Evolutionary conservation across 2,888 invertebrate species (phyloP).

Genomic region (Lepidocyrtoides sp.): DNA sequence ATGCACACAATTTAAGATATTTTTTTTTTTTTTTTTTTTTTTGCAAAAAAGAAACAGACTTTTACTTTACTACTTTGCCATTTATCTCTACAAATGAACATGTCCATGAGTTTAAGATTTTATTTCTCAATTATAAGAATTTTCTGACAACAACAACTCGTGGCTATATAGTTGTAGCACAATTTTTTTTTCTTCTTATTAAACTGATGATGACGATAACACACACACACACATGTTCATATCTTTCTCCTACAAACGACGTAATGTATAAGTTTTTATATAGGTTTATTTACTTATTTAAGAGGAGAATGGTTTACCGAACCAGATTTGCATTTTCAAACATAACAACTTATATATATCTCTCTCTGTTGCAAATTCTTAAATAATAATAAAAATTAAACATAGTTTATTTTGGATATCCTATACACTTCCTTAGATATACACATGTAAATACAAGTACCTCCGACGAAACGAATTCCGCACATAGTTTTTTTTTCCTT

Average conservation of each 20-base stretch:
- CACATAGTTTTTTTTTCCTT: conserved; percentile 2
- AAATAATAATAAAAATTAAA: conserved; percentile 73
- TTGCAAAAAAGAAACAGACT: conserved; percentile 1
- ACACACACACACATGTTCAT: conserved; percentile 76
- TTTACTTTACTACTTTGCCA: neutral
- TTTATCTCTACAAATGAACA: conserved; percentile 81
- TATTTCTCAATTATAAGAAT: conserved; percentile 68
- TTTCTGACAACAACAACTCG: conserved; percentile 79
- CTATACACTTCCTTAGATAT: conserved; percentile 10
- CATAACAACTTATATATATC: conserved; percentile 79
- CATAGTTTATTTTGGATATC: conserved; percentile 53
- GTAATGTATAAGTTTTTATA: conserved; percentile 61
- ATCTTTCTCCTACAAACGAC: conserved; percentile 75
- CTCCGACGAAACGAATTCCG: conserved; percentile 5
- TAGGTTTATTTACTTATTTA: conserved; percentile 55
- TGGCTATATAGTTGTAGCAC: conserved; percentile 75
- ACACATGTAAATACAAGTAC: conserved; percentile 43
- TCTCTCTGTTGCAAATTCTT: conserved; percentile 65
- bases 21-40: neutral
- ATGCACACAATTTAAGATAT: neutral
- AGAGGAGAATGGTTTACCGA: conserved; percentile 74
- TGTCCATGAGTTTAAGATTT: conserved; percentile 81
- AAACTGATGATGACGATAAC: conserved; percentile 59
- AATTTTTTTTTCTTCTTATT: conserved; percentile 69
- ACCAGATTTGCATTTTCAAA: conserved; percentile 73